phyloP scores from a whole-genome alignment of 2,113 vertebrate species.

The Euleptes europaea region DNA sequence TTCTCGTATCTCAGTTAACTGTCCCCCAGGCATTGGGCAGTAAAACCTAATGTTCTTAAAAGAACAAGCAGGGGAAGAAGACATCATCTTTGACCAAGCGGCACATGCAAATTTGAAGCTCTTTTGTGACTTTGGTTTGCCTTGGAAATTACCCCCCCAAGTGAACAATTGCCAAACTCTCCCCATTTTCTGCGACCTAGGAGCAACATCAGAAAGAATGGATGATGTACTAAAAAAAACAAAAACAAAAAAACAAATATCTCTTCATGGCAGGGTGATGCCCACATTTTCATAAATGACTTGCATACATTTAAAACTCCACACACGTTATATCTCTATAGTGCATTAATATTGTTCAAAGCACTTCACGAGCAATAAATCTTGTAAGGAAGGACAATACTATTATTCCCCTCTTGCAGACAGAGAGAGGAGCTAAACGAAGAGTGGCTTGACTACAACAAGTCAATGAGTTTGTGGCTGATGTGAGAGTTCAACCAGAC shows the following conservation, averaged over 20 bases:
- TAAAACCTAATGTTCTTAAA: slow-evolving; percentile 21
- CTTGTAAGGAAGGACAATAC: not conserved
- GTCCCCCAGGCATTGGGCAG: not conserved
- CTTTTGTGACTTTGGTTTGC: not conserved
- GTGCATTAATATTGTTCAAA: not conserved
- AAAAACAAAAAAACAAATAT: too few relatives aligned
- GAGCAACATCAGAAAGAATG: too few relatives aligned
- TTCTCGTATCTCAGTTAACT: slow-evolving; percentile 14
- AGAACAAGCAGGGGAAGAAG: not conserved
- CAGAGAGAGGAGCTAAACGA: not conserved
- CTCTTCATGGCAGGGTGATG: too few relatives aligned
- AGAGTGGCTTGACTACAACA: not conserved
- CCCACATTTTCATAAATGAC: too few relatives aligned
- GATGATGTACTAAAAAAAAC: too few relatives aligned
- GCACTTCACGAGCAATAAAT: not conserved
- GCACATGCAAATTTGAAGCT: not conserved
- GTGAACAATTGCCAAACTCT: too few relatives aligned
- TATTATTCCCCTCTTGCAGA: not conserved
- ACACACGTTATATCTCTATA: not conserved
- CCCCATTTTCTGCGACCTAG: too few relatives aligned
- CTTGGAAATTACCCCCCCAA: not conserved
- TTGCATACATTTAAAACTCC: too few relatives aligned
- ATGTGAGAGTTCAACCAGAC: not conserved
- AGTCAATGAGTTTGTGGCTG: not conserved
- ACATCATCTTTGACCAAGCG: slow-evolving; percentile 7